Conservation (phyloP, 2,113 vertebrate species). For the Leucopternis melanops region DNA sequence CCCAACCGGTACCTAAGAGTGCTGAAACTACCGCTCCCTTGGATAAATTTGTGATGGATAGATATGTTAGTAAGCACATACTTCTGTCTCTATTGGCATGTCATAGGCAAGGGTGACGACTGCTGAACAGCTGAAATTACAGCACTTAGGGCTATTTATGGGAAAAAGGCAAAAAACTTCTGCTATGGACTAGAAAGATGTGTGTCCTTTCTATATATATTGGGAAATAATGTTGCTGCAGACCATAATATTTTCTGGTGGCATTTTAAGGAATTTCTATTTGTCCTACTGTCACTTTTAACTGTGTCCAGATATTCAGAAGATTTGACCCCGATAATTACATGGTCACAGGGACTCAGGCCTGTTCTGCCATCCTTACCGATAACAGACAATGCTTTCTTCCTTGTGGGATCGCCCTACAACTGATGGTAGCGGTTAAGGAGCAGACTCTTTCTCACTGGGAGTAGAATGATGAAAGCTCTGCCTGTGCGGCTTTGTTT, state of each 20-base stretch:
- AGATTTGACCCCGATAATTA: neutral
- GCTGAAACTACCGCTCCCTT: neutral
- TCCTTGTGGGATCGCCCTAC: neutral
- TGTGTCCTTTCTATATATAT: neutral
- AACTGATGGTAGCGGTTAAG: neutral
- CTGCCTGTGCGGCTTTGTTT: neutral
- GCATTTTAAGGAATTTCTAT: neutral
- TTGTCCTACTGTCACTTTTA: neutral
- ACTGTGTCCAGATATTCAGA: neutral
- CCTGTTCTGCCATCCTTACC: neutral
- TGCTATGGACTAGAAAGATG: neutral
- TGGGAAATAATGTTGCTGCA: neutral
- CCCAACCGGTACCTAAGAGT: neutral
- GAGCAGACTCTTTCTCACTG: neutral
- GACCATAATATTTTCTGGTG: neutral
- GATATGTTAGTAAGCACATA: neutral
- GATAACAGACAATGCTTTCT: neutral
- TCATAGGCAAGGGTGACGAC: neutral
- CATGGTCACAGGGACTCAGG: neutral
- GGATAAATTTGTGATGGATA: neutral
- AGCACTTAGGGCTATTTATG: neutral
- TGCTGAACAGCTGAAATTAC: neutral
- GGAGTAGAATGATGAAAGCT: slow-evolving; percentile 7
- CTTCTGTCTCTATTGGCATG: neutral
- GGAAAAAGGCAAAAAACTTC: neutral